Evolutionary conservation across 2,888 invertebrate species (phyloP).

Genomic region (Rotaria macrura): DNA sequence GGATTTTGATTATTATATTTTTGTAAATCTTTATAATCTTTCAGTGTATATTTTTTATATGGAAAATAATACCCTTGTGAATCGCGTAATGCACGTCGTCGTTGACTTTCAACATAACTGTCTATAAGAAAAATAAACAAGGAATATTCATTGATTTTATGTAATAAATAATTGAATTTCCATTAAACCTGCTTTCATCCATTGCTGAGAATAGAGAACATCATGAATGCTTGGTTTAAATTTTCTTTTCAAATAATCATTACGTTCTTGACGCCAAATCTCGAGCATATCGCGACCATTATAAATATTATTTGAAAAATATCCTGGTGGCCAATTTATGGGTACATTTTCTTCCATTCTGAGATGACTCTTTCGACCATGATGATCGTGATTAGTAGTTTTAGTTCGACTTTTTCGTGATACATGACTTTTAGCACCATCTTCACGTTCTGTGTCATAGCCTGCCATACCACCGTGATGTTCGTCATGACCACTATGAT

Average conservation of each 20-base stretch:
- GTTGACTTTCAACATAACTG: neutral
- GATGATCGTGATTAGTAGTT: neutral
- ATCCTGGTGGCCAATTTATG: neutral
- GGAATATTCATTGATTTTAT: too few relatives aligned
- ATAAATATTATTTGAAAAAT: neutral
- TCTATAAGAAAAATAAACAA: neutral
- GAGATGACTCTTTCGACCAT: neutral
- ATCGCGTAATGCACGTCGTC: neutral
- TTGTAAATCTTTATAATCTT: slow-evolving; percentile 5
- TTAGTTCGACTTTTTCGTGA: too few relatives aligned
- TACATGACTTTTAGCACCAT: neutral
- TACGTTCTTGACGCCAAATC: neutral
- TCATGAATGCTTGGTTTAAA: neutral
- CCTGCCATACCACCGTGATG: neutral
- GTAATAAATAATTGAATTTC: neutral
- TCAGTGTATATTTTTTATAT: neutral
- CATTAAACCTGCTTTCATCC: neutral
- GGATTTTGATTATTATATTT: neutral
- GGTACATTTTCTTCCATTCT: neutral
- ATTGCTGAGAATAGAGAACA: neutral
- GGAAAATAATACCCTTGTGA: slow-evolving; percentile 1
- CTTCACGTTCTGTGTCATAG: neutral
- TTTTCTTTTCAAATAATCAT: neutral
- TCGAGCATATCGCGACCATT: neutral
- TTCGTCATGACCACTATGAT: neutral